A percentile compares a stretch with the other conserved stretches of the same genome.
Evolutionary conservation across 1,140 invertebrate species (phyloP).

Genomic region (Palaemon carinicauda): DNA sequence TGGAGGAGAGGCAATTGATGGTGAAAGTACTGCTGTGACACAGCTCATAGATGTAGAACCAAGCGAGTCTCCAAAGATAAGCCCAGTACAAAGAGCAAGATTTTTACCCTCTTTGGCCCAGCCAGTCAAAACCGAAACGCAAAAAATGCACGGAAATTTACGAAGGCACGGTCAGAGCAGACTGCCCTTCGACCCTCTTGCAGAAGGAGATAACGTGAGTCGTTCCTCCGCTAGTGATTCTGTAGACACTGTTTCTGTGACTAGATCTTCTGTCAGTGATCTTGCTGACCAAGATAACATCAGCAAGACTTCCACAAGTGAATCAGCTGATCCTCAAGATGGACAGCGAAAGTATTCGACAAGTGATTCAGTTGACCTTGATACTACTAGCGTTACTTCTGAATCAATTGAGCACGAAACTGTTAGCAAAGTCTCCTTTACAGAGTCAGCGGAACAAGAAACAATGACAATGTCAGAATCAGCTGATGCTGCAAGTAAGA

Average conservation of each 20-base stretch:
- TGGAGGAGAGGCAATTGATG: no score
- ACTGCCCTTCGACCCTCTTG: not conserved
- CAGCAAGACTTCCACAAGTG: not conserved
- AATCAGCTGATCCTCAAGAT: not conserved
- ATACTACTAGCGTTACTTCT: not conserved
- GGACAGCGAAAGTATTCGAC: not conserved
- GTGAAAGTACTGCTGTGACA: not conserved
- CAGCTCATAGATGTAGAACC: slow-evolving; percentile 5
- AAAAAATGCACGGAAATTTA: not conserved
- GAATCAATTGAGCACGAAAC: not conserved
- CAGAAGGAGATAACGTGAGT: not conserved
- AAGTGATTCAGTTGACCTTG: not conserved
- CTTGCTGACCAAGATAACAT: not conserved
- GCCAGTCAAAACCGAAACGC: not conserved
- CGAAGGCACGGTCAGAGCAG: no score
- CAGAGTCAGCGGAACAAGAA: not conserved
- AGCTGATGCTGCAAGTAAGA: not conserved
- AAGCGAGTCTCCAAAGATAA: not conserved
- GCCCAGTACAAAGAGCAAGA: not conserved
- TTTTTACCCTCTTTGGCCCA: not conserved
- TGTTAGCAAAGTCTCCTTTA: not conserved
- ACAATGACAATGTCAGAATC: not conserved
- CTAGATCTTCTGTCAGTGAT: not conserved
- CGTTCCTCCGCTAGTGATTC: not conserved
- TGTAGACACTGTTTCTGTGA: not conserved